Evolutionary conservation across 2,797 vertebrate genomes (phyloP).

Genomic region (Pachyuromys duprasi): DNA sequence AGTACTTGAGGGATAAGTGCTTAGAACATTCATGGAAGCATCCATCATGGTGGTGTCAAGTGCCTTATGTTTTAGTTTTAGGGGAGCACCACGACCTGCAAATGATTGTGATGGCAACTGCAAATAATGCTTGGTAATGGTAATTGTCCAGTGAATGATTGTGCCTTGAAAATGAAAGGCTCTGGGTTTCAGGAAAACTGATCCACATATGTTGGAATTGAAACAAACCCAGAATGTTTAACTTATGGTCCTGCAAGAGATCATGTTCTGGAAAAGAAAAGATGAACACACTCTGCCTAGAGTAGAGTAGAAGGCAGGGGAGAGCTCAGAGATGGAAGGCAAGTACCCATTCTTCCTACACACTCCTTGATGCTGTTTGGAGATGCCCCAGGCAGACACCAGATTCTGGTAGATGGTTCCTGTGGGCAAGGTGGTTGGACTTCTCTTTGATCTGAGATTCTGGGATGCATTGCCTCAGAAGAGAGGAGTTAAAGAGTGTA

Average conservation of each 20-base stretch:
- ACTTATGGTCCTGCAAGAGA: not conserved
- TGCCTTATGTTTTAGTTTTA: constrained; percentile 69
- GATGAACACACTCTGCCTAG: not conserved
- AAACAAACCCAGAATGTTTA: constrained; percentile 20
- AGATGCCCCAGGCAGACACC: not conserved
- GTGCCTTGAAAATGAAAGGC: not conserved
- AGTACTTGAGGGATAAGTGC: constrained; percentile 79
- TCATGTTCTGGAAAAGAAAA: constrained; percentile 2
- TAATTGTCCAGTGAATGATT: not conserved
- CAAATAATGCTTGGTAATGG: not conserved
- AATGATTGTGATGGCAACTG: not conserved
- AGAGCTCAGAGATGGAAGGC: not conserved
- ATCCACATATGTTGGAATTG: constrained; percentile 22
- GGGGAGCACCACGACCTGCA: constrained; percentile 57
- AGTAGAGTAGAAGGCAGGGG: not conserved
- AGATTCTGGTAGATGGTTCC: not conserved
- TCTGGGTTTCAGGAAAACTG: constrained; percentile 39
- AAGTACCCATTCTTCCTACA: not conserved
- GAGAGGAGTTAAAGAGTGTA: not conserved
- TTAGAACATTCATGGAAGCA: constrained; percentile 74
- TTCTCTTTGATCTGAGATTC: not conserved
- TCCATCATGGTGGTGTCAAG: constrained; percentile 69
- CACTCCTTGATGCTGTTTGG: accelerated
- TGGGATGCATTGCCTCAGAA: not conserved
- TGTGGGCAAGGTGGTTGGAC: not conserved